Evolutionary conservation across 2,113 vertebrate species (phyloP).

Genomic region (Corynorhinus townsendii): DNA sequence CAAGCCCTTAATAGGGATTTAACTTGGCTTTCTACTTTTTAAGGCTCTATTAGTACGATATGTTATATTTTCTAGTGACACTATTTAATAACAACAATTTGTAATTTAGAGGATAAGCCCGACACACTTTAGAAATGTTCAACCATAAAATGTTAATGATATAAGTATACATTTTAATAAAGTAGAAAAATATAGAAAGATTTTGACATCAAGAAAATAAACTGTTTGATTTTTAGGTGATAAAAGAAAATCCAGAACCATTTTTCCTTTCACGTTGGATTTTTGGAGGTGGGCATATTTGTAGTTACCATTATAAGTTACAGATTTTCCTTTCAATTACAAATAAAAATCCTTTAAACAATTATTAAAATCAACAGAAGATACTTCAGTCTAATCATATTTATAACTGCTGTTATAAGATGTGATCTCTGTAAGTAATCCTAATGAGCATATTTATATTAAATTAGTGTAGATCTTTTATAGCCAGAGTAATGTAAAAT

Average conservation of each 20-base stretch:
- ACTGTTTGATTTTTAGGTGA: neutral
- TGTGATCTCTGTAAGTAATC: neutral
- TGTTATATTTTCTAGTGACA: neutral
- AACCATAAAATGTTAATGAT: neutral
- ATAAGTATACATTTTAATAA: neutral
- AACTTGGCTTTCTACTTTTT: neutral
- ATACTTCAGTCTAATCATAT: neutral
- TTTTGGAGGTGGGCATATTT: neutral
- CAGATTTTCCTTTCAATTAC: constrained; percentile 18
- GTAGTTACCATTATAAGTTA: neutral
- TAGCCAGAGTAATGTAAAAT: neutral
- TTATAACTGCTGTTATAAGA: neutral
- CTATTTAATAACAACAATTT: neutral
- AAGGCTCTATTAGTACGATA: neutral
- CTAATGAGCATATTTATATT: neutral
- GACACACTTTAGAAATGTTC: neutral
- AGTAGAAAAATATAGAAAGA: neutral
- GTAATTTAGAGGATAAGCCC: neutral
- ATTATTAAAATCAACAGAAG: neutral
- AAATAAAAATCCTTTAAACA: neutral
- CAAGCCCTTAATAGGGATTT: neutral
- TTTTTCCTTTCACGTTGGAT: neutral
- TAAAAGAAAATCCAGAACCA: neutral
- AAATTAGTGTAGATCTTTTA: neutral
- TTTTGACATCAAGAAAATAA: neutral